phyloP scores from a whole-genome alignment of 2,888 invertebrate species.

The Synanthedon vespiformis region DNA sequence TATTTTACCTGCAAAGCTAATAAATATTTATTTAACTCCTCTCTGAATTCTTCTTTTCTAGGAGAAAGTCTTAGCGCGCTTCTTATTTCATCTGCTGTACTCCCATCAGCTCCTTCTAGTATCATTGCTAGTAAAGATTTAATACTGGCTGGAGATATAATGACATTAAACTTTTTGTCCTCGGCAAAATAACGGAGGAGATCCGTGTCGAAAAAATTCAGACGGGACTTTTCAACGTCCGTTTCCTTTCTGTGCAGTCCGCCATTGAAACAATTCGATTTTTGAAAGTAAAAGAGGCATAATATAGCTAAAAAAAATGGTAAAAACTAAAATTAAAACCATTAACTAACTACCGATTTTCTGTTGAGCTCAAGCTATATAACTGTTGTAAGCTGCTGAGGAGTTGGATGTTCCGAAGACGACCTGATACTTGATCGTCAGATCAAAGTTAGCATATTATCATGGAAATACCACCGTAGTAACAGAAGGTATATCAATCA shows the following conservation, averaged over 20 bases:
- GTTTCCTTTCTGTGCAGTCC: not conserved
- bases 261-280: conserved; percentile 18
- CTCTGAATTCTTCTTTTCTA: conserved; percentile 34
- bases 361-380: too few relatives aligned
- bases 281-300: conserved; percentile 21
- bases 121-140: conserved; percentile 74
- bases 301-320: conserved; percentile 24
- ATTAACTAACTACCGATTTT: too few relatives aligned
- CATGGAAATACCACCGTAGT: too few relatives aligned
- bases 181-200: conserved; percentile 56
- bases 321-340: conserved; percentile 1
- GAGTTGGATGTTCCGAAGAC: too few relatives aligned
- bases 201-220: conserved; percentile 70
- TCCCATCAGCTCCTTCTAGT: conserved; percentile 71
- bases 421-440: too few relatives aligned
- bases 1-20: conserved; percentile 32
- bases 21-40: conserved; percentile 36
- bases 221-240: conserved; percentile 26
- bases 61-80: conserved; percentile 66
- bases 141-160: conserved; percentile 76
- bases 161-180: conserved; percentile 62
- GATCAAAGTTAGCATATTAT: too few relatives aligned
- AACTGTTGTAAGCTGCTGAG: too few relatives aligned
- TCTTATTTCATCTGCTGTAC: conserved; percentile 70
- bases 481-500: too few relatives aligned